Base-by-base conservation (phyloP, 35 echinoderm and acorn worm genomes). In the Apostichopus japonicus region DNA sequence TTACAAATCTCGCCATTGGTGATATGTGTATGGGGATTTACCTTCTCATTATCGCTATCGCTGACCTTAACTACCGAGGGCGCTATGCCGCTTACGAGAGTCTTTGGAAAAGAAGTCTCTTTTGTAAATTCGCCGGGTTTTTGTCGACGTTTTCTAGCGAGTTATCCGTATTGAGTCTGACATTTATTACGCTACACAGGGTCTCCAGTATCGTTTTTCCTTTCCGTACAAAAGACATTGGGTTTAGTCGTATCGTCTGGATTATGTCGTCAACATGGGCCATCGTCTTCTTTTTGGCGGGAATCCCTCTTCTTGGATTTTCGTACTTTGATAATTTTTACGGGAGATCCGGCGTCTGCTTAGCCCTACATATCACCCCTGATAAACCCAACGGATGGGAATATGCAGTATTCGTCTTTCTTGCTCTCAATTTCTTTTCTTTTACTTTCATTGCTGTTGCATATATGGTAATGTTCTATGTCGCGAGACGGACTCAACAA, bases 111-210 rank as follows among this genome's bases (percentile, higher is more conserved):
- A n/a, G 57, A 23, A 95, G 92, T 23, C 55, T 24, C 55, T 90
- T 96, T 22, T 99, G 97, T 83, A 93, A 92, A 84, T 94, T 99
- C 27, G 95, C 95, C 10, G 97, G 97, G 8, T 99, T 99, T 78
- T 56, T 99, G 21, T 99, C 97, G 19, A 99, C 97, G 0, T 99
- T 99, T 61, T 99, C 97, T 16, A 99, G 97, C 70, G 97, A 99
- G 78, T 76, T 99, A 15, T 99, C 97, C 54, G 97, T 99, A 23
- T 90, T 99, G 62, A 99, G 95, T 61, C 71, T 99, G 61, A 99
- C 97, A 8, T 94, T 99, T 54, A 99, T 99, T 51, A 99, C 97
- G 6, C 73, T 99, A 19, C 95, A 99, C 55, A 87, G 97, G 8
- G 67, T 99, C 1, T 88, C 93, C 6, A 96, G 93, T 0, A 99